Base-by-base conservation (phyloP, 2,113 vertebrate genomes). In the Xenopus laevis region DNA sequence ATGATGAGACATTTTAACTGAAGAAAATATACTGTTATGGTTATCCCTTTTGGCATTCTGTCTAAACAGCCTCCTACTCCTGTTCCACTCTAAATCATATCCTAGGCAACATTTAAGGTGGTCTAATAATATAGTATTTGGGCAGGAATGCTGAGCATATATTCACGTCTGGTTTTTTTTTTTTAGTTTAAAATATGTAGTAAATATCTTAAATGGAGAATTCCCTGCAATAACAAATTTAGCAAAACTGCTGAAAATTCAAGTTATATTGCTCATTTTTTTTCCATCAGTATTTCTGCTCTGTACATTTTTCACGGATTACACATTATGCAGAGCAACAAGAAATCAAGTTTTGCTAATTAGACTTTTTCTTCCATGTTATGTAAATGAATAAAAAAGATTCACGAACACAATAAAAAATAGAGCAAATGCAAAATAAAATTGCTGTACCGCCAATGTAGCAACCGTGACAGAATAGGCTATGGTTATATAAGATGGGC, bases 341-440 rank as follows among this genome's bases (percentile, higher is more conserved):
- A 62, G 55, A 50, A 76, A 62, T 62, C 57, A 64, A 30, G 20
- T 44, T 77, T 52, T 70, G 40, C 30, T 69, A 64, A 77, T 77
- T 68, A 71, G 58, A 63, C 8, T 65, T 8, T n/a, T 45, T 30
- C 23, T 40, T 10, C 44, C 15, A 20, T 18, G 71, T 59, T 59
- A 59, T 74, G 27, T 47, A 59, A 21, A 74, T 30, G 16, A 16
- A 65, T 46, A 65, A 65, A n/a, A 65, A 65, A 18, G 63, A 65
- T 65, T 65, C 33, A 65, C 15, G 63, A 6, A 65, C 21, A 64
- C 30, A 44, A 64, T 57, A n/a, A 71, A 74, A 71, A 69, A 7
- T 9, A 12, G 12, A 16, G 70, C 21, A 17, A 74, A 30, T 16
- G 52, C 16, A 30, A n/a, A 33, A 7, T 27, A 53, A 61, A 55